A percentile compares a stretch with the other conserved stretches of the same genome.
Conservation (phyloP, 2,888 invertebrate genomes). For the Lycaena phlaeas region DNA sequence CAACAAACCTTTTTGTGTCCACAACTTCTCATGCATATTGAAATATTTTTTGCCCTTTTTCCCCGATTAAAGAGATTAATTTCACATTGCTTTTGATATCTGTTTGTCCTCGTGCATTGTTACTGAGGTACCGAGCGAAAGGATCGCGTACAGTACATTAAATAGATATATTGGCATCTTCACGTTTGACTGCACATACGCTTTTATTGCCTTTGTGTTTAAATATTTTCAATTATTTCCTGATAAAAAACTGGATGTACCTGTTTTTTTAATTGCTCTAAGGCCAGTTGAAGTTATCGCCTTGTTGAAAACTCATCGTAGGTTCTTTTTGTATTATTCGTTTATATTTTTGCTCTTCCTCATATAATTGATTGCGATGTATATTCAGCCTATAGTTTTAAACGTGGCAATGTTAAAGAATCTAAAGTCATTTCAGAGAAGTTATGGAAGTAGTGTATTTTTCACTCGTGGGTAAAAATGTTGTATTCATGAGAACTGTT, state of each 20-base stretch:
- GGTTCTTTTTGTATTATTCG: too few species aligned
- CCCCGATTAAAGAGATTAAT: slow-evolving; percentile 20
- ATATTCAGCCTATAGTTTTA: too few species aligned
- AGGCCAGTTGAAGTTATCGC: too few species aligned
- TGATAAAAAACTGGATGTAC: neutral
- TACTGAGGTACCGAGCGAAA: slow-evolving; percentile 17
- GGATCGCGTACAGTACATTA: slow-evolving; percentile 23
- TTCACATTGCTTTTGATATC: slow-evolving; percentile 18
- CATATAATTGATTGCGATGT: too few species aligned
- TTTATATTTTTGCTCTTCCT: too few species aligned
- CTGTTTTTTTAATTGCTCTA: too few species aligned
- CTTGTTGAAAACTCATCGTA: too few species aligned
- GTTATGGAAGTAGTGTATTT: too few species aligned
- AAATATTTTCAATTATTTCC: neutral
- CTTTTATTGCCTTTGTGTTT: slow-evolving; percentile 21
- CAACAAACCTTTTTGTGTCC: slow-evolving; percentile 2
- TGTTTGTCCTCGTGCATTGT: slow-evolving; percentile 20
- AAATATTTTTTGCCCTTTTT: slow-evolving; percentile 15
- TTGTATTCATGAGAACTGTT: too few species aligned
- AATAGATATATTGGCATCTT: slow-evolving; percentile 26
- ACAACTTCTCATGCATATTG: slow-evolving; percentile 2
- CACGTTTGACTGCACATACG: slow-evolving; percentile 26
- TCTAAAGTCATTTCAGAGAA: too few species aligned
- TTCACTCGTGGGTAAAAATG: too few species aligned
- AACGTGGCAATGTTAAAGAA: too few species aligned